These are phyloP conservation scores for Malthinus seriepunctatus DNA, from an alignment of 2,888 invertebrate genomes.

Conservation along the genomic window DNA sequence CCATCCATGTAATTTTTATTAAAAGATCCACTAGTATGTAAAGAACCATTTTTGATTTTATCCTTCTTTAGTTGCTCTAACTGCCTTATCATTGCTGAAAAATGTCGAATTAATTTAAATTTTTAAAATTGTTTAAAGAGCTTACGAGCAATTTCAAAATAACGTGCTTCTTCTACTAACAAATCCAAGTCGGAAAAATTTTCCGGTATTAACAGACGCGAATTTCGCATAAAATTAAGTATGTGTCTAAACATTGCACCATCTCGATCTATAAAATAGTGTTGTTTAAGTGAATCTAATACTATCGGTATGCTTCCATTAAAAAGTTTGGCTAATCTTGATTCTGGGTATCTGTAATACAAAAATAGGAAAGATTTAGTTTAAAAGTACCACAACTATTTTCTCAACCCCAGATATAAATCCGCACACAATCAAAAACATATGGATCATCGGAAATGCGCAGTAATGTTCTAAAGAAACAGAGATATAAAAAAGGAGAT, in stretches of 20 bases:
- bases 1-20: conserved; percentile 28
- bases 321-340: conserved; percentile 89
- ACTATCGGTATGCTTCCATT: conserved; percentile 96
- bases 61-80: conserved; percentile 75
- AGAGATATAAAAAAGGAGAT: too few species aligned
- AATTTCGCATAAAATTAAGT: conserved; percentile 93
- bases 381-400: too few species aligned
- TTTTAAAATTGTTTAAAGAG: conserved; percentile 44
- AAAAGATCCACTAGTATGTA: conserved; percentile 31
- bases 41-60: conserved; percentile 62
- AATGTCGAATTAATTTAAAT: too few species aligned
- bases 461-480: too few species aligned
- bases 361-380: neutral
- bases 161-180: conserved; percentile 86
- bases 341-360: conserved; percentile 85
- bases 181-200: conserved; percentile 87
- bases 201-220: conserved; percentile 82
- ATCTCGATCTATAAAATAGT: conserved; percentile 98
- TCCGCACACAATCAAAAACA: too few species aligned
- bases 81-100: conserved; percentile 72
- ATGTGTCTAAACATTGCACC: conserved; percentile 98
- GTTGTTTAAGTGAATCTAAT: conserved; percentile 93
- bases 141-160: conserved; percentile 88
- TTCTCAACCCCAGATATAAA: too few species aligned
- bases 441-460: too few species aligned